Evolutionary conservation across 2,888 invertebrate genomes (phyloP).

Genomic region (Lordiphosa fenestrarum): DNA sequence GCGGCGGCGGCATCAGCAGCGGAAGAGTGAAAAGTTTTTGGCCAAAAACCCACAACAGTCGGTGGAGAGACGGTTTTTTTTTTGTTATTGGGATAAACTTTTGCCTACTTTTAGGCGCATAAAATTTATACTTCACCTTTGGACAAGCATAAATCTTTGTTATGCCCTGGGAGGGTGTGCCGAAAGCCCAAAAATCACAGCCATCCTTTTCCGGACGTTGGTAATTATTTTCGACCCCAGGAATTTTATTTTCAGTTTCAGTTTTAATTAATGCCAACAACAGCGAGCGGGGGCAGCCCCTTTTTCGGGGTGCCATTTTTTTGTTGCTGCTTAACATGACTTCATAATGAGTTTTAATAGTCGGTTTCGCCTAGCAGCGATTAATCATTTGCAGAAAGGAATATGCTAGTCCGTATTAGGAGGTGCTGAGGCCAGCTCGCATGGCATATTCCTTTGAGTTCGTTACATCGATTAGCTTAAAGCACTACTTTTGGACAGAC

Average conservation of each 20-base stretch:
- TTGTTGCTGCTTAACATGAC: no score
- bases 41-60: conserved; percentile 22
- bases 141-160: conserved; percentile 66
- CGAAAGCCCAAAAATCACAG: conserved; percentile 19
- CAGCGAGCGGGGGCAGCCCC: no score
- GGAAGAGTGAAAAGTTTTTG: conserved; percentile 53
- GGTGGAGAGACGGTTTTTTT: conserved; percentile 37
- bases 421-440: no score
- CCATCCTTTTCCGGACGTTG: conserved; percentile 6
- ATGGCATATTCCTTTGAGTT: no score
- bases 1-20: conserved; percentile 36
- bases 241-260: no score
- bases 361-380: conserved; percentile 24
- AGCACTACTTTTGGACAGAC: no score
- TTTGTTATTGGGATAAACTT: conserved; percentile 46
- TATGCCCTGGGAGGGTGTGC: conserved; percentile 24
- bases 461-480: no score
- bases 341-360: conserved; percentile 2
- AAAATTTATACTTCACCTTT: conserved; percentile 60
- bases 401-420: no score
- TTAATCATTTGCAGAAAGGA: conserved; percentile 6
- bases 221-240: background rate
- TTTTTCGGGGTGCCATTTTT: no score
- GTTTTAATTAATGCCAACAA: no score
- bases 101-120: conserved; percentile 52